Base-by-base conservation (phyloP, 2,113 vertebrate species). In the Siphamia tubifer region DNA sequence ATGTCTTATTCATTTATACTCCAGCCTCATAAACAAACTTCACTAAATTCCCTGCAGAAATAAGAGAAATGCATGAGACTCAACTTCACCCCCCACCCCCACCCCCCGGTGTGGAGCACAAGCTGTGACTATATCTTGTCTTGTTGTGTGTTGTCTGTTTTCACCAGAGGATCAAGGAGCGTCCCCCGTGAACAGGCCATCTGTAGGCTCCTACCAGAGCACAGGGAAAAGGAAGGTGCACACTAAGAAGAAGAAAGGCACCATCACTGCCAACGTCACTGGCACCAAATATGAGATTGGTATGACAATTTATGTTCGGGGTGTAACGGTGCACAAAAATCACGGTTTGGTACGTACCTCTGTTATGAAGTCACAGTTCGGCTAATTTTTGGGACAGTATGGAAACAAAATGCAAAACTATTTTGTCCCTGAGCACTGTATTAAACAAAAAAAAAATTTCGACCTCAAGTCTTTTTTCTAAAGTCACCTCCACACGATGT, bases 211-310 rank as follows among this genome's bases (percentile, higher is more conserved):
- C 49, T 97, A 94, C 88, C 91, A 94, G 82, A 93, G 86, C 81
- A 92, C 92, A 16, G 94, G 93, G 72, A 96, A 94, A 89, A 95
- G 94, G 82, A 98, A 97, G 91, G 91, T 92, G 55, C 93, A 89
- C 82, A 92, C 92, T 84, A 98, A 98, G 92, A 98, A 95, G 89
- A 96, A 98, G 85, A 95, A 96, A 83, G 94, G 94, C 68, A 76
- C 83, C 19, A 98, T 98, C 88, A 94, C 94, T 12, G 94, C 96
- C 66, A 99, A 98, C 53, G 91, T 98, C 0, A 88, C 93, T 32
- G 96, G 96, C 85, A 98, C 96, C 64, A 99, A 99, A 92, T 99
- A 98, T 79, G 97, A 98, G 90, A 98, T 99, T 16, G 97, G 97
- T 99, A 96, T 8, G 45, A 31, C 17, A 27, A 32, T 13, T 44